Conservation (phyloP, 2,113 vertebrate species). For the Haemorhous mexicanus region DNA sequence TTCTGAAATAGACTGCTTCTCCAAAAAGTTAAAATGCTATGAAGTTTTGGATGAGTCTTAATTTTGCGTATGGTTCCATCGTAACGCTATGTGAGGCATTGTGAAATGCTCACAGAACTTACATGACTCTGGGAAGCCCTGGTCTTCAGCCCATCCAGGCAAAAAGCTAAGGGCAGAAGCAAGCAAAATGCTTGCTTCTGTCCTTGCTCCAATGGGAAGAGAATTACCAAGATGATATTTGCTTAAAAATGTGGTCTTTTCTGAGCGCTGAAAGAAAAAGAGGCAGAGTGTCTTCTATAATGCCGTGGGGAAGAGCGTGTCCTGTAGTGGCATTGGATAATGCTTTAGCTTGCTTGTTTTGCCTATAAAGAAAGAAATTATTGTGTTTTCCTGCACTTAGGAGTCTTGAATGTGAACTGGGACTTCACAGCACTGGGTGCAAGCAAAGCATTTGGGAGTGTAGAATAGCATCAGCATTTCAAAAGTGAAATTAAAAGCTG, state of each 20-base stretch:
- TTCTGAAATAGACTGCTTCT: background rate
- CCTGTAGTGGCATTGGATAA: background rate
- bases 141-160: background rate
- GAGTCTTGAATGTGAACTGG: background rate
- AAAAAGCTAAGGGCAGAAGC: background rate
- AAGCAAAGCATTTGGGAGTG: background rate
- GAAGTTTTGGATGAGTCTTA: background rate
- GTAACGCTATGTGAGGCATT: fast-evolving
- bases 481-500: background rate
- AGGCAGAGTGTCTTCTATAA: fast-evolving
- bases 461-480: background rate
- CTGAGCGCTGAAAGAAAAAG: background rate
- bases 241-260: background rate
- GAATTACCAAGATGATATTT: background rate
- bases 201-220: background rate
- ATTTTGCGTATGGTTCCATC: fast-evolving
- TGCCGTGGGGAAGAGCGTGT: fast-evolving
- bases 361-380: background rate
- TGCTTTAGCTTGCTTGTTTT: background rate
- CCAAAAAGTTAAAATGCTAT: background rate
- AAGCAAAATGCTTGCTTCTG: background rate
- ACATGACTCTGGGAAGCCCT: fast-evolving
- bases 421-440: background rate
- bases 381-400: background rate
- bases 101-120: fast-evolving